Percentiles rank a stretch among this genome's conserved stretches.
These are phyloP conservation scores for Melieria crassipennis DNA, from an alignment of 2,888 invertebrate genomes.

Conservation along the genomic window DNA sequence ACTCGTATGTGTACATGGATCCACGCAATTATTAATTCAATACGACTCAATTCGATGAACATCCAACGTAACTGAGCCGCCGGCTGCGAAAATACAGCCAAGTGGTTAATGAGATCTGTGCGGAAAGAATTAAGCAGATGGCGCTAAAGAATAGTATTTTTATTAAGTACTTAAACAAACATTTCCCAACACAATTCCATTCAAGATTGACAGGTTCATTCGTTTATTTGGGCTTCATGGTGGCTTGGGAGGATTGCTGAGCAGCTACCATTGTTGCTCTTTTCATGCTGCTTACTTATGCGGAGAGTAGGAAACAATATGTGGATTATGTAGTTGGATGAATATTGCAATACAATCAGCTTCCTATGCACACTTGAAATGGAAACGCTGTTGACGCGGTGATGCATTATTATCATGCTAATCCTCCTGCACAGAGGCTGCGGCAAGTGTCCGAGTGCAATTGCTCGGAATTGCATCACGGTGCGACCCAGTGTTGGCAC, in stretches of 20 bases:
- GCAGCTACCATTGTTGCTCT: no score
- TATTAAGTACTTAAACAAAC: constrained; percentile 52
- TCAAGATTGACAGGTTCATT: constrained; percentile 57
- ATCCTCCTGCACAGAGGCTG: constrained; percentile 30
- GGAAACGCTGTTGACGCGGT: constrained; percentile 2
- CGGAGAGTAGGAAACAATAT: constrained; percentile 37
- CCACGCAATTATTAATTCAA: background rate
- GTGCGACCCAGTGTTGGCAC: background rate
- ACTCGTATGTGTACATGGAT: background rate
- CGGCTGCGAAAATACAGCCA: background rate
- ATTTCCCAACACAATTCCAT: constrained; percentile 50
- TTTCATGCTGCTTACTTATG: no score
- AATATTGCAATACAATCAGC: no score
- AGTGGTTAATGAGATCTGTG: background rate
- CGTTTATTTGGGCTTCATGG: constrained; percentile 28
- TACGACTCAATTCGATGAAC: no score
- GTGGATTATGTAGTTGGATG: constrained; percentile 51
- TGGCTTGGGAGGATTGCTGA: no score
- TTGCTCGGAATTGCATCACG: constrained; percentile 26
- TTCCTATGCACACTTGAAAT: background rate
- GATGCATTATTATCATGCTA: constrained; percentile 26
- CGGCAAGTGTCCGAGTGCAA: constrained; percentile 3
- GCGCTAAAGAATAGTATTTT: constrained; percentile 47
- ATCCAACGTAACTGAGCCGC: no score
- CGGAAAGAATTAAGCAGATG: constrained; percentile 51